A percentile compares a stretch with the other conserved stretches of the same genome.
Evolutionary conservation across 2,888 invertebrate species (phyloP).

Genomic region (Bedellia somnulentella): DNA sequence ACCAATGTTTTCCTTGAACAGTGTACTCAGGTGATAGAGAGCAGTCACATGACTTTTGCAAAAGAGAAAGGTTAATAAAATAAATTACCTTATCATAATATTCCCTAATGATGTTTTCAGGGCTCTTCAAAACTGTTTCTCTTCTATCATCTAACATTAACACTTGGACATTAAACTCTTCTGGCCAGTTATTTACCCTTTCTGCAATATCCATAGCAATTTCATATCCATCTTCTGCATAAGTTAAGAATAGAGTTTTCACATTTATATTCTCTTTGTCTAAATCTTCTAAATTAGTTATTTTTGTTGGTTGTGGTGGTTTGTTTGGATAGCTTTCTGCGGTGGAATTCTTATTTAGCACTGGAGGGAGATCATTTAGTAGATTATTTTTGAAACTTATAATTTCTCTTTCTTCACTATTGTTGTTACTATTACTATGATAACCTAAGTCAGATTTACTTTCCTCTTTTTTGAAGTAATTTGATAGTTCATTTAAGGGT

Average conservation of each 20-base stretch:
- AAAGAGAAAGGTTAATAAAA: too few relatives aligned
- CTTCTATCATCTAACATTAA: slow-evolving; percentile 48
- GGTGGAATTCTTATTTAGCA: slow-evolving; percentile 31
- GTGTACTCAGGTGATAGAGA: too few relatives aligned
- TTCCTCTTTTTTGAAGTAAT: slow-evolving; percentile 39
- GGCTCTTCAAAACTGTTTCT: slow-evolving; percentile 51
- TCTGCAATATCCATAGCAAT: slow-evolving; percentile 48
- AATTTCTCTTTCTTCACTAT: slow-evolving; percentile 29
- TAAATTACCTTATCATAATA: slow-evolving; percentile 55
- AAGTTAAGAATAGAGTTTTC: slow-evolving; percentile 52
- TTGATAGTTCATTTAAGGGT: slow-evolving; percentile 30
- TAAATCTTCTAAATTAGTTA: slow-evolving; percentile 15
- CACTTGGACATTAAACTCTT: slow-evolving; percentile 31
- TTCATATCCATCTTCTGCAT: slow-evolving; percentile 50
- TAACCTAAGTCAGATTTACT: slow-evolving; percentile 28
- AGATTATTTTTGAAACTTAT: slow-evolving; percentile 31
- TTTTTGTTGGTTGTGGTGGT: slow-evolving; percentile 19
- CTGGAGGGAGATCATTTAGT: slow-evolving; percentile 36
- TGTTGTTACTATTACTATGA: slow-evolving; percentile 29
- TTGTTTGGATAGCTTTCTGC: slow-evolving; percentile 24
- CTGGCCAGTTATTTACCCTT: slow-evolving; percentile 43
- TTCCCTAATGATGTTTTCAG: slow-evolving; percentile 57
- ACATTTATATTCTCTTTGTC: slow-evolving; percentile 20
- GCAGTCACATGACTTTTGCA: too few relatives aligned
- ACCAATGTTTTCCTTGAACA: too few relatives aligned